Evolutionary conservation across 2,888 invertebrate species (phyloP).

Genomic region (Ryuthela nishihirai): DNA sequence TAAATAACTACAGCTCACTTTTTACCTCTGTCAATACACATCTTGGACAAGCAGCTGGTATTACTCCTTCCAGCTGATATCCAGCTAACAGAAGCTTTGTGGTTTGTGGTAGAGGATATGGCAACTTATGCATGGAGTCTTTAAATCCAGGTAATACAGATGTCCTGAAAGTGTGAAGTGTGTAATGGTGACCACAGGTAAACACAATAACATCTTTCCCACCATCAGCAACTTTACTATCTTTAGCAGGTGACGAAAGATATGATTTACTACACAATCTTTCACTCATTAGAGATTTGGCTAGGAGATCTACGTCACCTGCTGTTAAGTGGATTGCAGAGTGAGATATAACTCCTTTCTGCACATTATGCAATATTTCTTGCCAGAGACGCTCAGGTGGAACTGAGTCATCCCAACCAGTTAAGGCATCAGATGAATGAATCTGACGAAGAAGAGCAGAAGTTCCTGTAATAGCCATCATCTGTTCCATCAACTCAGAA

Average conservation of each 20-base stretch:
- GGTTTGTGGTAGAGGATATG: constrained; percentile 22
- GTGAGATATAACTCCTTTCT: constrained; percentile 19
- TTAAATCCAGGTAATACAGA: constrained; percentile 24
- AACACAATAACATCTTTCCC: constrained; percentile 27
- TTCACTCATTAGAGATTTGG: constrained; percentile 30
- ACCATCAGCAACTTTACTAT: constrained; percentile 9
- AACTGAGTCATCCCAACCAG: constrained; percentile 29
- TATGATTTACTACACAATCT: constrained; percentile 18
- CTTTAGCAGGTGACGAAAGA: constrained; percentile 3
- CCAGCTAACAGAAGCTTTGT: constrained; percentile 22
- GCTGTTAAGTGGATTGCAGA: constrained; percentile 19
- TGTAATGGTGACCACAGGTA: constrained; percentile 36
- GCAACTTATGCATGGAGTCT: constrained; percentile 21
- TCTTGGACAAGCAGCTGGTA: constrained; percentile 34
- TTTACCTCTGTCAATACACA: constrained; percentile 36
- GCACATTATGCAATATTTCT: constrained; percentile 32
- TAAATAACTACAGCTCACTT: constrained; percentile 26
- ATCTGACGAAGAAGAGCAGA: constrained; percentile 15
- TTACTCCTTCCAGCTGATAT: constrained; percentile 21
- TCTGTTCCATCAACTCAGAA: constrained; percentile 19
- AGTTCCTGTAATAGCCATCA: constrained; percentile 22
- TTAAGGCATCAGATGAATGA: constrained; percentile 25
- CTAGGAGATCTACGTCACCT: constrained; percentile 27
- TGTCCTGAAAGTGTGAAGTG: constrained; percentile 20
- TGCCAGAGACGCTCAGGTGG: constrained; percentile 32